Percentiles rank a stretch among this genome's conserved stretches.
These are phyloP conservation scores for Diachasma alloeum DNA, from an alignment of 1,140 invertebrate species.

Conservation along the genomic window DNA sequence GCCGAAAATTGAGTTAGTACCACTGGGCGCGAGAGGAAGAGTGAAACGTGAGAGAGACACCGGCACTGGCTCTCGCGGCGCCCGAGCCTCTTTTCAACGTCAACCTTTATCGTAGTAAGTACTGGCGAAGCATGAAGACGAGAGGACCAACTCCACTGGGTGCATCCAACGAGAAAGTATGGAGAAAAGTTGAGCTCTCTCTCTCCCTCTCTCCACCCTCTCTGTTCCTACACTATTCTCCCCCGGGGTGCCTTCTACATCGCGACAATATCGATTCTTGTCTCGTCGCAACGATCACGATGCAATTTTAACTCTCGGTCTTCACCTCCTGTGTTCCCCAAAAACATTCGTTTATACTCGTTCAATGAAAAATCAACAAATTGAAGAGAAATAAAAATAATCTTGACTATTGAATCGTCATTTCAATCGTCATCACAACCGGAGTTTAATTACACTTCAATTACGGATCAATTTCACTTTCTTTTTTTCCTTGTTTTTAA, in stretches of 20 bases:
- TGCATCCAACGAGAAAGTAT: conserved; percentile 6
- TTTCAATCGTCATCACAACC: neutral
- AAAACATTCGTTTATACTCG: neutral
- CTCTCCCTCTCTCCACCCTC: neutral
- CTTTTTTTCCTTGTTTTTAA: neutral
- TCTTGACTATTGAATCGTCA: neutral
- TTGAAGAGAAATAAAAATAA: neutral
- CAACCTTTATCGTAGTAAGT: conserved; percentile 30
- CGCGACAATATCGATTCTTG: conserved; percentile 13
- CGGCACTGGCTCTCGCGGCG: neutral
- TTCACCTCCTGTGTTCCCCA: neutral
- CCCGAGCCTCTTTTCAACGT: neutral
- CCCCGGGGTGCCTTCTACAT: neutral
- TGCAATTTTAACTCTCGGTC: neutral
- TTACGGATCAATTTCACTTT: conserved; percentile 7
- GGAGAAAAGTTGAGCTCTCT: neutral
- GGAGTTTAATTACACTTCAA: conserved; percentile 13
- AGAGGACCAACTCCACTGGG: neutral
- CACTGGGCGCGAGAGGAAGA: conserved; percentile 5
- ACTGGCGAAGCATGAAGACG: conserved; percentile 27
- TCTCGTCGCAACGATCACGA: neutral
- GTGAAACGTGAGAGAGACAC: neutral
- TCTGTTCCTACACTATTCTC: neutral
- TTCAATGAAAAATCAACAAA: neutral
- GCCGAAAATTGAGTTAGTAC: conserved; percentile 38